Conservation (phyloP, 2,888 invertebrate species). For the Sicus ferrugineus region DNA sequence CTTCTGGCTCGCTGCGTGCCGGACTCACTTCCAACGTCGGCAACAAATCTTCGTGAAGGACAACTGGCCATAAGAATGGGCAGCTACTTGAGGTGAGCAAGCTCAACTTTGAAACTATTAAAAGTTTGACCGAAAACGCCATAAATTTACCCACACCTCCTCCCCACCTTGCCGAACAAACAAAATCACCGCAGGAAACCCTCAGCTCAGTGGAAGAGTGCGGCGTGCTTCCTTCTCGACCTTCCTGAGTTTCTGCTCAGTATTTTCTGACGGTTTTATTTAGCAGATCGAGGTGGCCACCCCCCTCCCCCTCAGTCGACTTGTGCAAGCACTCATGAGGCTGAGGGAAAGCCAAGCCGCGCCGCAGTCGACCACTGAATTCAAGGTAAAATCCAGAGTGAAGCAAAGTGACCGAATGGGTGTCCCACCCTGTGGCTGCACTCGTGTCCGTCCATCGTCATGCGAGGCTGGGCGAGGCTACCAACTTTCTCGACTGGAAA, state of each 20-base stretch:
- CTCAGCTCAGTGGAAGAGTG: no score
- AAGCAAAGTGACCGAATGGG: not conserved
- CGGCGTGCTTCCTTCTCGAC: no score
- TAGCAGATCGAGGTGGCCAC: no score
- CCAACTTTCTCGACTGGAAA: conserved; percentile 30
- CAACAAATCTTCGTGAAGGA: no score
- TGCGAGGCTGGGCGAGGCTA: conserved; percentile 8
- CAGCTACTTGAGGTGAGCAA: no score
- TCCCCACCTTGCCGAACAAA: conserved; percentile 1
- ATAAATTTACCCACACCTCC: conserved; percentile 36
- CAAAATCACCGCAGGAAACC: not conserved
- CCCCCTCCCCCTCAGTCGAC: no score
- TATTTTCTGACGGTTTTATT: conserved; percentile 11
- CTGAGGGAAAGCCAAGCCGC: not conserved
- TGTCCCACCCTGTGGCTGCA: not conserved
- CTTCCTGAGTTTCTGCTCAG: not conserved
- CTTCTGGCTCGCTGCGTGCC: no score
- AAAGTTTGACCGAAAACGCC: conserved; percentile 46
- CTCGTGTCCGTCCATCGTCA: not conserved
- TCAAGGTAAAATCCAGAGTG: conserved; percentile 6
- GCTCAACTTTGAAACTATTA: conserved; percentile 45
- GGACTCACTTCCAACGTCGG: no score
- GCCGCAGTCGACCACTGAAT: conserved; percentile 1
- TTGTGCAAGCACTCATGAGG: no score
- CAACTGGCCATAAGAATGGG: no score